Conservation (phyloP, 2,113 vertebrate genomes). For the Saimiri boliviensis region DNA sequence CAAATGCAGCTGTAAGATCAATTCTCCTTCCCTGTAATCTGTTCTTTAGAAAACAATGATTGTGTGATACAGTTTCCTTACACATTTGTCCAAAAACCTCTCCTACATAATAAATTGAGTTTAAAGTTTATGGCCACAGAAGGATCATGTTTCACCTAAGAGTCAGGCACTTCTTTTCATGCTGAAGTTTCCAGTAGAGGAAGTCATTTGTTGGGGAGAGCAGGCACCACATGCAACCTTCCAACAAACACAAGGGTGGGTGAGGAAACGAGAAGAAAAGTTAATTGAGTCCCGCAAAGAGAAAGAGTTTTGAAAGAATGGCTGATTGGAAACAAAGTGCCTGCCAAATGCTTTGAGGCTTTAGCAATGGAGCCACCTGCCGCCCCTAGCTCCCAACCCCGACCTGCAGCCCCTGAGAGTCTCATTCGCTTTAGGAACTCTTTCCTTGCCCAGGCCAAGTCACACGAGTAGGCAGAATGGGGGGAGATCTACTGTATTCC, state of each 20-base stretch:
- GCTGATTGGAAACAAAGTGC: constrained; percentile 81
- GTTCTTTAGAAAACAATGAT: constrained; percentile 82
- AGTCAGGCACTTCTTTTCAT: constrained; percentile 67
- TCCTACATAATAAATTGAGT: constrained; percentile 82
- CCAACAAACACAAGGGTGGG: constrained; percentile 39
- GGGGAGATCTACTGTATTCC: background rate
- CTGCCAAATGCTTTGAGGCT: constrained; percentile 82
- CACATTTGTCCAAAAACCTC: constrained; percentile 84
- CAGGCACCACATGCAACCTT: background rate
- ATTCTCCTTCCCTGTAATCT: constrained; percentile 79
- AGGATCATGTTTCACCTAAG: constrained; percentile 81
- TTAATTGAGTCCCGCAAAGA: constrained; percentile 60
- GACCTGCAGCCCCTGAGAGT: constrained; percentile 77
- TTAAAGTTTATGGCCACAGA: constrained; percentile 79
- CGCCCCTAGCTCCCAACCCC: constrained; percentile 51
- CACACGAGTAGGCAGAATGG: constrained; percentile 62
- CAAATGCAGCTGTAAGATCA: constrained; percentile 84
- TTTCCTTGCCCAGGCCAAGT: constrained; percentile 70
- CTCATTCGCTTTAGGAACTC: constrained; percentile 79
- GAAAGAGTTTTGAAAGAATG: constrained; percentile 51
- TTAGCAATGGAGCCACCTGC: constrained; percentile 87
- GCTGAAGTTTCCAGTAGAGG: constrained; percentile 54
- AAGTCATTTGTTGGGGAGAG: constrained; percentile 54
- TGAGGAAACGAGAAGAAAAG: constrained; percentile 62
- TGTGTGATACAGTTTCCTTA: constrained; percentile 83